Conservation (phyloP, 2,113 vertebrate species). For the Apodemus speciosus region DNA sequence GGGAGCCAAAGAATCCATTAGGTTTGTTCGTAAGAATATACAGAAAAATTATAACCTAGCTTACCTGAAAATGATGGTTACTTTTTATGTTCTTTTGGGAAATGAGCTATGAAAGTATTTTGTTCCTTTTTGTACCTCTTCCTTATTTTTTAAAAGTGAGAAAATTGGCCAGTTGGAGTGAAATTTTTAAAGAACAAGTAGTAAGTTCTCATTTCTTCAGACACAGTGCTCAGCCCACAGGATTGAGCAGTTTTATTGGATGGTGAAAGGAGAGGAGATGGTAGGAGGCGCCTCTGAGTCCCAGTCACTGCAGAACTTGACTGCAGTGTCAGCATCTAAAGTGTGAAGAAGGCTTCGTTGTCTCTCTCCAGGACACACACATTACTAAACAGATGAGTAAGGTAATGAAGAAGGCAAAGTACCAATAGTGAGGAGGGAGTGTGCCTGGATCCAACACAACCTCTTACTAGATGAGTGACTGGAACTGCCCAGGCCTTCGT, state of each 20-base stretch:
- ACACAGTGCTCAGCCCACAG: no score
- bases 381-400: background rate
- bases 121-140: background rate
- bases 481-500: background rate
- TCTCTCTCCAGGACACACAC: background rate
- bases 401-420: background rate
- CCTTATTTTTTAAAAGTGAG: background rate
- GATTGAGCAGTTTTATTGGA: background rate
- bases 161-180: background rate
- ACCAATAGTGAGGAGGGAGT: background rate
- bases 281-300: background rate
- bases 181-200: background rate
- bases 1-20: background rate
- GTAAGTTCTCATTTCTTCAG: background rate
- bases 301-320: background rate
- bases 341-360: background rate
- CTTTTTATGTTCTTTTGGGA: background rate
- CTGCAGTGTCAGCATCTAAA: background rate
- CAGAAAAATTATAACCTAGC: background rate
- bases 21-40: conserved; percentile 64
- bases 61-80: background rate
- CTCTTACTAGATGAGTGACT: background rate
- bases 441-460: background rate
- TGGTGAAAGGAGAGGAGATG: background rate
- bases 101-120: background rate